These are phyloP conservation scores for Chaetodon trifasciatus DNA, from an alignment of 2,797 vertebrate genomes.

Conservation along the genomic window DNA sequence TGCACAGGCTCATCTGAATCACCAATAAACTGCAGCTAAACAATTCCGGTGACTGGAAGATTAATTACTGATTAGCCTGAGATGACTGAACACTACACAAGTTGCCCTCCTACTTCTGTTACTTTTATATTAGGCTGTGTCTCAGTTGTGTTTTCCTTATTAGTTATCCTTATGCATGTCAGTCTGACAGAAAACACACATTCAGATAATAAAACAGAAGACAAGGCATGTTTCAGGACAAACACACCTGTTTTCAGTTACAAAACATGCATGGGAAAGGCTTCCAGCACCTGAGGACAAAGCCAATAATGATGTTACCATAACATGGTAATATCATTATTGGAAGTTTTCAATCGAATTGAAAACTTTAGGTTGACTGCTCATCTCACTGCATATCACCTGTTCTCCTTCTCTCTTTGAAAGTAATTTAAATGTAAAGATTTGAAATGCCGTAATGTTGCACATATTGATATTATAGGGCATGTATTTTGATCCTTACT, in stretches of 20 bases:
- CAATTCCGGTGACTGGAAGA: background rate
- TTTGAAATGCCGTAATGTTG: background rate
- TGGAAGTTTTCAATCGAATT: too few species aligned
- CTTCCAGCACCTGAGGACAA: too few species aligned
- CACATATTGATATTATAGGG: background rate
- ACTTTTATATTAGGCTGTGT: background rate
- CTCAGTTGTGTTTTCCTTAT: background rate
- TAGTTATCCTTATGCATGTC: background rate
- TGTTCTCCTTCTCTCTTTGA: background rate
- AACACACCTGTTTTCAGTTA: too few species aligned
- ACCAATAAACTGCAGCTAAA: too few species aligned
- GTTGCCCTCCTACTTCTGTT: background rate
- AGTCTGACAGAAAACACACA: too few species aligned
- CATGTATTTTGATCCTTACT: background rate
- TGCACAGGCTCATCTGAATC: background rate
- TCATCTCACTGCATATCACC: background rate
- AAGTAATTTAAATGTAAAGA: background rate
- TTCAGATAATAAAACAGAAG: too few species aligned
- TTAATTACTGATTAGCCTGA: background rate
- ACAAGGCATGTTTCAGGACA: too few species aligned
- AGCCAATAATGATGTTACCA: too few species aligned
- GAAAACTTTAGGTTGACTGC: too few species aligned
- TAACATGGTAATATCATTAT: too few species aligned
- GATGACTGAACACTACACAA: background rate
- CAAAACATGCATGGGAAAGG: too few species aligned